Evolutionary conservation across 2,113 vertebrate species (phyloP).

Genomic region (Aptenodytes patagonicus): DNA sequence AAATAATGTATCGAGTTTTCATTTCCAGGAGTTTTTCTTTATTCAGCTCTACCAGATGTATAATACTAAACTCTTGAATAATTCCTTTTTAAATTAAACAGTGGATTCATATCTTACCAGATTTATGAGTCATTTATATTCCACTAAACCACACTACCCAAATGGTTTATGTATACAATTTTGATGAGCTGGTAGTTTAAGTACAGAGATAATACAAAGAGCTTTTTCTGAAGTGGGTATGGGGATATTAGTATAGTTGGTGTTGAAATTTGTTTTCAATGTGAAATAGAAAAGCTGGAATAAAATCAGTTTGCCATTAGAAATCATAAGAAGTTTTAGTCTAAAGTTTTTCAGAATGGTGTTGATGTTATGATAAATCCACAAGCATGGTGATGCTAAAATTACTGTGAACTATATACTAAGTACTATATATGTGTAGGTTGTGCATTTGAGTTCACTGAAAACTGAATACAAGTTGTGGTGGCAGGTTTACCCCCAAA

Average conservation of each 20-base stretch:
- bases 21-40: conserved; percentile 13
- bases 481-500: background rate
- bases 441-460: background rate
- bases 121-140: conserved; percentile 57
- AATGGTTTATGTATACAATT: conserved; percentile 43
- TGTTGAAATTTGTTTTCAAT: conserved; percentile 21
- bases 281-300: conserved; percentile 18
- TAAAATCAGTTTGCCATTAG: background rate
- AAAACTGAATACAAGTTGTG: background rate
- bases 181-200: conserved; percentile 49
- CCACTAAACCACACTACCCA: conserved; percentile 1
- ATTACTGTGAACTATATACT: background rate
- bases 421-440: background rate
- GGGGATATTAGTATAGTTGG: conserved; percentile 3
- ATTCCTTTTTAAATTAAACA: conserved; percentile 52
- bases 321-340: conserved; percentile 1
- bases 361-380: background rate
- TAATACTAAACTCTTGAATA: conserved; percentile 21
- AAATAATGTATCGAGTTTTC: background rate
- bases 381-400: background rate
- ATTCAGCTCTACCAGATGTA: background rate
- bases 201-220: conserved; percentile 19
- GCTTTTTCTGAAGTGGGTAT: conserved; percentile 26
- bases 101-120: conserved; percentile 5
- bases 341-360: background rate